Conservation (phyloP, 1,140 invertebrate genomes). For the Trichogramma pretiosum region DNA sequence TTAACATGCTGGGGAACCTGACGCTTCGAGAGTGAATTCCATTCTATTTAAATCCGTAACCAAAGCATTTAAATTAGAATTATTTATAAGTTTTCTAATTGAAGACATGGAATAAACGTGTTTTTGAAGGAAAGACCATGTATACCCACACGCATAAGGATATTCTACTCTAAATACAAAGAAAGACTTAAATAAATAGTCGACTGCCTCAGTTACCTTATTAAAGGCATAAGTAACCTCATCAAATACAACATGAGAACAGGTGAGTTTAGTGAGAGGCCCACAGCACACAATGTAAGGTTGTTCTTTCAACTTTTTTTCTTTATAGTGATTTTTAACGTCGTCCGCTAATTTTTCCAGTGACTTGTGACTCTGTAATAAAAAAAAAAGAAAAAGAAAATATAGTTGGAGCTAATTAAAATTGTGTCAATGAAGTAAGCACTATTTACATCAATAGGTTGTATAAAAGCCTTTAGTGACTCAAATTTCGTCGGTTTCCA, state of each 20-base stretch:
- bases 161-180: slow-evolving; percentile 14
- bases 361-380: too few relatives aligned
- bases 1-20: too few relatives aligned
- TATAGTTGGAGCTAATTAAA: too few relatives aligned
- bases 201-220: slow-evolving; percentile 4
- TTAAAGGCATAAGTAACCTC: neutral
- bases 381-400: too few relatives aligned
- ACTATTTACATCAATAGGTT: too few relatives aligned
- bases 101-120: slow-evolving; percentile 3
- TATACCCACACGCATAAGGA: slow-evolving; percentile 6
- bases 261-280: neutral
- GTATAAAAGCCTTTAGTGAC: too few relatives aligned
- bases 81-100: neutral
- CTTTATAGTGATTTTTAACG: too few relatives aligned
- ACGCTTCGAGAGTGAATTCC: neutral
- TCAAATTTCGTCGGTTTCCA: too few relatives aligned
- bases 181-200: slow-evolving; percentile 10
- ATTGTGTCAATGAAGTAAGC: too few relatives aligned
- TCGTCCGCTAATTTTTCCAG: too few relatives aligned
- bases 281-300: slow-evolving; percentile 2
- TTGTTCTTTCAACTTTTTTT: too few relatives aligned
- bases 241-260: slow-evolving; percentile 1
- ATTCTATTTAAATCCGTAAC: neutral
- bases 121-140: slow-evolving; percentile 14
- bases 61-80: neutral